Percentiles rank a stretch among this genome's conserved stretches.
phyloP scores from a whole-genome alignment of 2,113 vertebrate genomes.

The Atractosteus spatula region DNA sequence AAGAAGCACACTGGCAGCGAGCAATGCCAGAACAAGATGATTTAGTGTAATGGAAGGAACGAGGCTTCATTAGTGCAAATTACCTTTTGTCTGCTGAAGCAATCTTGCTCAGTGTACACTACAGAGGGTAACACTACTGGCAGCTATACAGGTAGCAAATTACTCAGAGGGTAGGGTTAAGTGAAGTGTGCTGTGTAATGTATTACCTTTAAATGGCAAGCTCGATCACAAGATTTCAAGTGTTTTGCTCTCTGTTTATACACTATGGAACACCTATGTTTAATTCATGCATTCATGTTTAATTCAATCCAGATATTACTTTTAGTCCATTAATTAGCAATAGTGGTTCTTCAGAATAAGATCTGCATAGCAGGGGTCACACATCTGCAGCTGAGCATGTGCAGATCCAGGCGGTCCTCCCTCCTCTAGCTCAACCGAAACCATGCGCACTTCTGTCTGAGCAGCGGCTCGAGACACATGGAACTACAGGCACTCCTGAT shows the following conservation, averaged over 20 bases:
- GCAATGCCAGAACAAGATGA: constrained; percentile 51
- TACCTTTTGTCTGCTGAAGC: constrained; percentile 77
- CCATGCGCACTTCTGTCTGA: too few relatives aligned
- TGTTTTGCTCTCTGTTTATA: constrained; percentile 35
- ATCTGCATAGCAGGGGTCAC: constrained; percentile 56
- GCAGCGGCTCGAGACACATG: too few relatives aligned
- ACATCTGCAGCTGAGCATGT: constrained; percentile 40
- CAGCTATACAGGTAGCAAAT: constrained; percentile 67
- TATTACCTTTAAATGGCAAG: constrained; percentile 51
- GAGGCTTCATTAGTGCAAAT: constrained; percentile 79
- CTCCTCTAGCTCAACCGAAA: too few relatives aligned
- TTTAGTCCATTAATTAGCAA: constrained; percentile 73
- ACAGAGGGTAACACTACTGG: constrained; percentile 50
- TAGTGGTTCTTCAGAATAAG: constrained; percentile 63
- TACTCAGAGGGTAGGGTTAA: constrained; percentile 48
- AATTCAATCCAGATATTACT: constrained; percentile 58
- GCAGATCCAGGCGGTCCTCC: neutral
- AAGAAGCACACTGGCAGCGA: constrained; percentile 22
- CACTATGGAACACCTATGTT: constrained; percentile 56
- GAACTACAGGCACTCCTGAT: too few relatives aligned
- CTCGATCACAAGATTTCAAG: constrained; percentile 28
- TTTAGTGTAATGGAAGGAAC: constrained; percentile 77
- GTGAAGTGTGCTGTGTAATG: constrained; percentile 49
- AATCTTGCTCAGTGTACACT: constrained; percentile 61
- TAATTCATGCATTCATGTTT: constrained; percentile 71